Conservation (phyloP, 1,140 invertebrate species). For the Penaeus indicus region DNA sequence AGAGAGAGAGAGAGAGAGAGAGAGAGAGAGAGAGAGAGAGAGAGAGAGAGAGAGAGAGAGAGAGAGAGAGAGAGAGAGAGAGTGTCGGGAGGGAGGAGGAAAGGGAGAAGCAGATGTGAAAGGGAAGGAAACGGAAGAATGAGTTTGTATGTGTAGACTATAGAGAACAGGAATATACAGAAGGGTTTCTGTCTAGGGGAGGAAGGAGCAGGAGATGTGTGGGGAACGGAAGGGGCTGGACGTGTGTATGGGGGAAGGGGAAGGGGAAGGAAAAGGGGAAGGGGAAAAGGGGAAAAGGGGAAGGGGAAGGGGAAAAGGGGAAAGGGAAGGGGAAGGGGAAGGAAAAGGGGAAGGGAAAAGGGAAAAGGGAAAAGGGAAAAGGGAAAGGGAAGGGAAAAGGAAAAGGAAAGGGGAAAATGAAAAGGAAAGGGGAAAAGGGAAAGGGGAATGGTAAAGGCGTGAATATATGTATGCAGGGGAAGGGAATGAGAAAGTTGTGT, state of each 20-base stretch:
- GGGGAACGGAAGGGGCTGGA: neutral
- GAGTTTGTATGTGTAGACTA: too few relatives aligned
- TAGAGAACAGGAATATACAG: too few relatives aligned
- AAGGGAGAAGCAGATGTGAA: too few relatives aligned
- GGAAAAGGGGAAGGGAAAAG: neutral
- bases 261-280: slow-evolving; percentile 12
- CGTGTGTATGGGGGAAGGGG: neutral
- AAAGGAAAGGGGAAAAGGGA: neutral
- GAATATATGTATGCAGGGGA: too few relatives aligned
- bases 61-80: too few relatives aligned
- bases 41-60: too few relatives aligned
- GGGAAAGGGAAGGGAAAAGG: neutral
- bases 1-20: too few relatives aligned
- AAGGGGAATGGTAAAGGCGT: neutral
- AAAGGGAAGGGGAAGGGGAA: neutral
- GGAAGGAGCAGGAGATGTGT: neutral
- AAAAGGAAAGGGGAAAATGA: neutral
- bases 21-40: too few relatives aligned
- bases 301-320: neutral
- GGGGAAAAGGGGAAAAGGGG: neutral
- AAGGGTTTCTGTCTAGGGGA: too few relatives aligned
- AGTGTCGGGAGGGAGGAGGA: too few relatives aligned
- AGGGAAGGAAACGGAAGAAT: too few relatives aligned
- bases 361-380: neutral
- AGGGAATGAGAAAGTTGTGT: too few relatives aligned